Base-by-base conservation (phyloP, 2,888 invertebrate species). In the Caradrina kadenii region DNA sequence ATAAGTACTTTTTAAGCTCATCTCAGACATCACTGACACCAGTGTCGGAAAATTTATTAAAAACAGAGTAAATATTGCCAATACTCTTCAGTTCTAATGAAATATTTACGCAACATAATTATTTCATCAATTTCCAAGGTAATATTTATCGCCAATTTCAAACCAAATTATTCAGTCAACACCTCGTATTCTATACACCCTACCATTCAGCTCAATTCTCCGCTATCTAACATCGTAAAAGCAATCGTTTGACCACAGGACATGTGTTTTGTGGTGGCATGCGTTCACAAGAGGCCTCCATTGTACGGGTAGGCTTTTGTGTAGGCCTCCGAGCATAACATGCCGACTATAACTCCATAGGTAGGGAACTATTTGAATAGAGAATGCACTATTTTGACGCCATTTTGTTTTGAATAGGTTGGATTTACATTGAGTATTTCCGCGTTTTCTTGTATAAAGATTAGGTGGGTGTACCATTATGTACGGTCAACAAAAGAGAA, bases 161-260 rank as follows among this genome's bases (percentile, higher is more conserved):
- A 52, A 13, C 52, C 21, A 22, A 21, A 22, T 52, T 10, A 19
- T 22, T 13, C 5, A 15, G 3, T 10, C 22, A 19, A 67, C 42
- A n/a, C 8, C n/a, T n/a, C 13, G 13, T 35, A 26, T 35, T 35
- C 26, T 21, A 39, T 71, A 73, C n/a, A n/a, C 49, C 31, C 11
- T 17, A 22, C 22, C 6, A 70, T 72, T 21, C 64, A 45, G 13
- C 19, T 65, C 79, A 26, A 13, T 42, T 91, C 88, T 89, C 79
- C n/a, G 31, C 50, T 10, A 71, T 71, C 3, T n/a, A 73, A 42
- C 22, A 59, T 65, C 80, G 86, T 85, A 86, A 71, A 89, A 86
- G 81, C 88, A 90, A 89, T 90, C 89, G 89, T 88, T 89, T 93
- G 92, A 91, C 93, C 92, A 82, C 91, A 87, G 90, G 87, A 91